Evolutionary conservation across 2,113 vertebrate genomes (phyloP), one percentile per base, ranked within the genome.

Genomic region (Herpailurus yagouaroundi): DNA sequence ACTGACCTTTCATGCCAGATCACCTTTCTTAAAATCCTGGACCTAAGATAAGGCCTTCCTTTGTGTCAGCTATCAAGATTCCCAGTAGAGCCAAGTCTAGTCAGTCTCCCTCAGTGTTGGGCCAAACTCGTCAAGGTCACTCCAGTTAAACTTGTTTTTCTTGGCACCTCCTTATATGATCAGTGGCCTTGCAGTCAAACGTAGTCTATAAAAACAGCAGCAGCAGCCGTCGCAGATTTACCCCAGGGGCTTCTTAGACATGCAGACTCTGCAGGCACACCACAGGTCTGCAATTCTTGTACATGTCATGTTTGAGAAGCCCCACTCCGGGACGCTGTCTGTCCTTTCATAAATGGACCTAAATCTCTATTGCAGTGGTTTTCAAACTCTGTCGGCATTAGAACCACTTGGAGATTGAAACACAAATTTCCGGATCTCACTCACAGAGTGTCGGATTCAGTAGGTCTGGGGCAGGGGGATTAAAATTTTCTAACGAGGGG

Each of bases 1-100:
- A 64, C 60, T 95, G 89, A 95, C 66, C 57, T 98, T 95, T 96
- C 31, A 33, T 21, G 52, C 23, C 55, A 91, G 71, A 82, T 94
- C 41, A 69, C 48, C 71, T 77, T 93, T 81, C 71, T 93, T 64
- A 79, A 90, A 95, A 68, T 94, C 66, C 63, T 68, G 55, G 63
- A 52, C 41, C 73, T n/a, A 14, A 69, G 5, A 94, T 79, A 95
- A 97, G 74, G n/a, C 48, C 63, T 69, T 93, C 52, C 87, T 96
- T 93, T 96, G 89, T 97, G 52, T 90, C 13, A 15, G 41, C 41
- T 79, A 45, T 84, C 66, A 93, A 81, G 84, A 96, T 80, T 48
- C 21, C 82, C 79, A 74, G 79, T 48, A 68, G 76, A 66, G 57
- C 52, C 95, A 94, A 71, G 25, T 77, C 60, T 52, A 73, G 10